These are phyloP conservation scores for Synergus umbraculus DNA, from an alignment of 2,888 invertebrate genomes.

Conservation along the genomic window DNA sequence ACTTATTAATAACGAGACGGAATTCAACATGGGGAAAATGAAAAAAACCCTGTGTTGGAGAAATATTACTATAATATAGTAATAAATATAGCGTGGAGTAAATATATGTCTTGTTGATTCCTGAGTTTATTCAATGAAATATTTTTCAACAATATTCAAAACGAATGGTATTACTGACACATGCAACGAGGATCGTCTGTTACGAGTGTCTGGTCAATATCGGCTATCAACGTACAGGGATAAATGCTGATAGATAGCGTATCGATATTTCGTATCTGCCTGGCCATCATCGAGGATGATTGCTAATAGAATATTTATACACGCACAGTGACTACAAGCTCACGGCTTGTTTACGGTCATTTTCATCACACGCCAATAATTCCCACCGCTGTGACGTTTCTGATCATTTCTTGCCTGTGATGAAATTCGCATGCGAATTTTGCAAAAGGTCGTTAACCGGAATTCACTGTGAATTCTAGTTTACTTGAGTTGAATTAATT, in stretches of 20 bases:
- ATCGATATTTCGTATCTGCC: slow-evolving; percentile 58
- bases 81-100: no score
- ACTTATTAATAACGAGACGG: background rate
- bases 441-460: background rate
- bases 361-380: slow-evolving; percentile 57
- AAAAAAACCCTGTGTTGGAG: background rate
- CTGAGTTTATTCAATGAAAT: no score
- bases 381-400: slow-evolving; percentile 47
- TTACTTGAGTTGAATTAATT: background rate
- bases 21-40: background rate
- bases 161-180: background rate
- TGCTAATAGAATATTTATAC: slow-evolving; percentile 55
- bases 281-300: slow-evolving; percentile 56
- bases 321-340: background rate
- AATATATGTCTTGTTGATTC: no score
- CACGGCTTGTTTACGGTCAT: slow-evolving; percentile 57
- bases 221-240: slow-evolving; percentile 42
- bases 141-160: background rate
- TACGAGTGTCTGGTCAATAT: slow-evolving; percentile 44
- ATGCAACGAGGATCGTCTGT: slow-evolving; percentile 14
- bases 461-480: background rate
- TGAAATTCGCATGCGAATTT: background rate
- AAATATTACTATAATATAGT: background rate
- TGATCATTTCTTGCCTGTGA: background rate
- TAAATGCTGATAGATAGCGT: slow-evolving; percentile 53